Conservation (phyloP, 2,888 invertebrate genomes). For the Oscheius sp. region DNA sequence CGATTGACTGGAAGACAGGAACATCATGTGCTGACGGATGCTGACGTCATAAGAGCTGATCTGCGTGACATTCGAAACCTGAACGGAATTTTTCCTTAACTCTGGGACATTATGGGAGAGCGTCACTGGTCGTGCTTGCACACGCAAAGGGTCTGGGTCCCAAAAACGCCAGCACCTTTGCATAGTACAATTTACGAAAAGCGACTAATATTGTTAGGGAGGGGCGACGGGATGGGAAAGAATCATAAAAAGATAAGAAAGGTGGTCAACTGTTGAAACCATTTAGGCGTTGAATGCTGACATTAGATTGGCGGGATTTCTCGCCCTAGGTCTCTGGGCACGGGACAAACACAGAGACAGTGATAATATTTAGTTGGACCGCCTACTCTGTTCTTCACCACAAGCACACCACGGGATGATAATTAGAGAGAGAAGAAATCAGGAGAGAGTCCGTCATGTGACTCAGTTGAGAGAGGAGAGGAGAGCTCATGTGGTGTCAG, state of each 20-base stretch:
- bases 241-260: too few species aligned
- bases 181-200: conserved; percentile 48
- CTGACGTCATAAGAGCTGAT: conserved; percentile 11
- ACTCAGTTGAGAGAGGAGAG: too few species aligned
- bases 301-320: too few species aligned
- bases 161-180: conserved; percentile 44
- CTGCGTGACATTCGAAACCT: conserved; percentile 10
- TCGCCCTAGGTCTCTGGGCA: too few species aligned
- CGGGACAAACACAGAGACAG: background rate
- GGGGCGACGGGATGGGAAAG: background rate
- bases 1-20: background rate
- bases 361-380: background rate
- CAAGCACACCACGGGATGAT: background rate
- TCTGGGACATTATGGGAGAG: background rate
- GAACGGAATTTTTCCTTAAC: background rate
- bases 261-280: too few species aligned
- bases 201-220: background rate
- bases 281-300: too few species aligned
- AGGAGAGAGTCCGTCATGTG: background rate
- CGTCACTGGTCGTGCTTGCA: conserved; percentile 38
- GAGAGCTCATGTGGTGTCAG: too few species aligned
- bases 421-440: background rate
- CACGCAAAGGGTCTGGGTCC: conserved; percentile 40
- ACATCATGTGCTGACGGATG: conserved; percentile 1
- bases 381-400: too few species aligned